These are phyloP conservation scores for Acromyrmex echinatior DNA, from an alignment of 1,140 invertebrate species.

Conservation along the genomic window DNA sequence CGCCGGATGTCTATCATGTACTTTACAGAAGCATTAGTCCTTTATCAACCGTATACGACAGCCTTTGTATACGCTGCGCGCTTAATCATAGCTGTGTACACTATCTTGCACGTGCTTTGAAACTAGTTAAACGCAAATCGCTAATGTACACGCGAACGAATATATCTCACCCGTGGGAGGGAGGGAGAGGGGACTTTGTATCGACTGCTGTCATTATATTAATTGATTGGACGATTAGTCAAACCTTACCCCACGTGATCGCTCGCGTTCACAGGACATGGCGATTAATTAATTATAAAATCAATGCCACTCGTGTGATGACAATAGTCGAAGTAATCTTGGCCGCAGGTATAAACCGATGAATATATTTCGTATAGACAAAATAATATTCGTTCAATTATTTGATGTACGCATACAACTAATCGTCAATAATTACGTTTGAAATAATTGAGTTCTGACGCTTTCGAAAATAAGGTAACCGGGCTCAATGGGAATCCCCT, in stretches of 20 bases:
- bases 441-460: background rate
- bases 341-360: background rate
- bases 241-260: conserved; percentile 38
- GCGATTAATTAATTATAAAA: conserved; percentile 63
- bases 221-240: conserved; percentile 61
- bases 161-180: conserved; percentile 11
- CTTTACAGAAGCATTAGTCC: background rate
- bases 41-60: conserved; percentile 23
- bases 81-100: conserved; percentile 47
- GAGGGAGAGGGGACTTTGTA: conserved; percentile 28
- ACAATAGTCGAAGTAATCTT: background rate
- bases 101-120: conserved; percentile 17
- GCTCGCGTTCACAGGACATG: background rate
- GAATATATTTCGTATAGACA: background rate
- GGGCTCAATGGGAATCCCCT: no score
- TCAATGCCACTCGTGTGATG: conserved; percentile 40
- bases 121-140: conserved; percentile 39
- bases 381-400: conserved; percentile 24
- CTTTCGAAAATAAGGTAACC: background rate
- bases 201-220: conserved; percentile 53
- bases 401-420: background rate
- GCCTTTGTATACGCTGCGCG: conserved; percentile 23
- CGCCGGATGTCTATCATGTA: conserved; percentile 3
- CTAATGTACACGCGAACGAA: conserved; percentile 50
- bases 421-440: background rate